Conservation (phyloP, 2,113 vertebrate genomes). For the Phoxinus phoxinus region DNA sequence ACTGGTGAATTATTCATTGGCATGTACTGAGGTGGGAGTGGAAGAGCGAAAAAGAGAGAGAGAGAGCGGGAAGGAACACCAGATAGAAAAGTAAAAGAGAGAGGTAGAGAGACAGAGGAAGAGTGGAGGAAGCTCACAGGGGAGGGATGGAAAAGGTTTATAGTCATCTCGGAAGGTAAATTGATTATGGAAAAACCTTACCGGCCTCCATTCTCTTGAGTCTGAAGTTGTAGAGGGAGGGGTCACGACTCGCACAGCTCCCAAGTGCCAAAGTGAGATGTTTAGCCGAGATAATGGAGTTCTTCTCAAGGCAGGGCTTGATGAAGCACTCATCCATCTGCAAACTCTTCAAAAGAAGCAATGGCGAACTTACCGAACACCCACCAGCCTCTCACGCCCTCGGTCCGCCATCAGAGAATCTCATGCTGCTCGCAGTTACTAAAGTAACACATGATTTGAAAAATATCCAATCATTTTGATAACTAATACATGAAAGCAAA, state of each 20-base stretch:
- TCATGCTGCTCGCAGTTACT: slow-evolving; percentile 44
- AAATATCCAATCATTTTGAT: not conserved
- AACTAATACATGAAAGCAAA: not conserved
- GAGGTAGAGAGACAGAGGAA: slow-evolving; percentile 25
- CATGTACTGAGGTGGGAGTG: slow-evolving; percentile 45
- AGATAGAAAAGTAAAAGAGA: slow-evolving; percentile 25
- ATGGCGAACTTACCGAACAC: slow-evolving; percentile 14
- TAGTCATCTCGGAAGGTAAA: slow-evolving; percentile 75
- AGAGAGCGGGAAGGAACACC: slow-evolving; percentile 37
- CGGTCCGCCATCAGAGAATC: slow-evolving; percentile 52
- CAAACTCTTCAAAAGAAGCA: slow-evolving; percentile 24
- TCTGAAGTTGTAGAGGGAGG: slow-evolving; percentile 52
- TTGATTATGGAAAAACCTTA: slow-evolving; percentile 79
- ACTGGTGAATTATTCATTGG: slow-evolving; percentile 82
- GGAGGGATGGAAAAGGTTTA: slow-evolving; percentile 60
- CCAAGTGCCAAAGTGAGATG: slow-evolving; percentile 22
- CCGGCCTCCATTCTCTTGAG: slow-evolving; percentile 75
- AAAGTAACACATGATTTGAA: not conserved
- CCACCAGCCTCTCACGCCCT: slow-evolving; percentile 25
- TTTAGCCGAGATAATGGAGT: slow-evolving; percentile 66
- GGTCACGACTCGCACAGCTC: slow-evolving; percentile 10
- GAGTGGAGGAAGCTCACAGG: slow-evolving; percentile 24
- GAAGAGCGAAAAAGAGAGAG: slow-evolving; percentile 51
- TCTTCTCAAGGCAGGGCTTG: slow-evolving; percentile 36
- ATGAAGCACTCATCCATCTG: slow-evolving; percentile 41